Percentiles rank a stretch among this genome's conserved stretches.
Conservation (phyloP, 2,888 invertebrate genomes). For the Chironomus riparius region DNA sequence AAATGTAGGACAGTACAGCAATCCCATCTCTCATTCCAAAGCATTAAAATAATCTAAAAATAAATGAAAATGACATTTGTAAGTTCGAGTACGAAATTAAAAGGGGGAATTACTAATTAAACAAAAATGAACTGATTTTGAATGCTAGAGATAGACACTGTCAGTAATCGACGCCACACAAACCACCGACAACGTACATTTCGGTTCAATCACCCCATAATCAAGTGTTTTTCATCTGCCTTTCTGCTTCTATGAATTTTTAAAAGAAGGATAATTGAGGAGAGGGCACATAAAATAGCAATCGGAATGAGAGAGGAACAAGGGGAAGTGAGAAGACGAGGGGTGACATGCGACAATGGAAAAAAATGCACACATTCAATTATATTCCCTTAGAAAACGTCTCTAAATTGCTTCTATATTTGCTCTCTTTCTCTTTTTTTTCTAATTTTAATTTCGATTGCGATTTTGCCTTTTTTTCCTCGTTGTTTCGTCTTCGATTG, state of each 20-base stretch:
- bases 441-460: slow-evolving; percentile 20
- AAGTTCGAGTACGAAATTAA: neutral
- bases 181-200: neutral
- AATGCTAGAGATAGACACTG: neutral
- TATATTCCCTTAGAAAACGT: neutral
- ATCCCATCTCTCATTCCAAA: too few species aligned
- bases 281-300: neutral
- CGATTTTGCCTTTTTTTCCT: neutral
- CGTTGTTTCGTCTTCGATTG: neutral
- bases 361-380: neutral
- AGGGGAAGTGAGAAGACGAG: neutral
- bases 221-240: neutral
- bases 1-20: too few species aligned
- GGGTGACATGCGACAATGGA: slow-evolving; percentile 10
- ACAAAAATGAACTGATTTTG: neutral
- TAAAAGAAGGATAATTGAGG: neutral
- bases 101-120: neutral
- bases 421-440: neutral
- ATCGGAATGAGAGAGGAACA: neutral
- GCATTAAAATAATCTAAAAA: too few species aligned
- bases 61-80: too few species aligned
- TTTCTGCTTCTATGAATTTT: neutral
- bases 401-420: neutral
- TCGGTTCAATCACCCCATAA: slow-evolving; percentile 1
- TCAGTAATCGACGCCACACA: neutral